Evolutionary conservation across 92 coral and sea anemone genomes (phyloP), one percentile per base, ranked within the genome.

Genomic region (Actinostola sp.): DNA sequence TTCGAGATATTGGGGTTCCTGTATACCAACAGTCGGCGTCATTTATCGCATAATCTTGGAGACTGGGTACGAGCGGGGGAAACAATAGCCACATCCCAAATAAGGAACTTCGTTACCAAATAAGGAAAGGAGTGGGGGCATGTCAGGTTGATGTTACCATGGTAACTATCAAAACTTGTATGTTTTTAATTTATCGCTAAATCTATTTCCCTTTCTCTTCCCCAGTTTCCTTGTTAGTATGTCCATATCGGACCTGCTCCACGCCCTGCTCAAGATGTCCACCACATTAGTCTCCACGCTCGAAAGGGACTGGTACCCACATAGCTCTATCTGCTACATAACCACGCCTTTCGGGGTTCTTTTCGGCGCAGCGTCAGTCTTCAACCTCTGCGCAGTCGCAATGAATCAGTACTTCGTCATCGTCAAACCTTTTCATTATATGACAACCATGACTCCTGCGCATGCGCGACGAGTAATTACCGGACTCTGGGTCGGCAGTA

Each of bases 331-430:
- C 29, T 93, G 98, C 65, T 93, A 93, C 86, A 70, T 93, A 41
- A 93, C 98, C 50, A 89, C 98, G 21, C 98, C 98, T 19, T 93
- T 87, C 27, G 98, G 98, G 0, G 98, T 93, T 42, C 89, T 93
- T 13, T 93, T 93, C 52, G 97, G 97, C 24, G 97, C 97, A 23
- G 97, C 96, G 45, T 86, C 97, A 0, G 97, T 92, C 72, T 87
- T 92, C 67, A 92, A 90, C 71, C 81, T 92, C 39, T 89, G 96
- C 74, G 92, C 97, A 67, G 97, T 92, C 67, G 97, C 97, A 43
- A 48, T 92, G 46, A 89, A 90, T 21, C 97, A 90, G 58, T 92
- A 83, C 57, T 84, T 92, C 51, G 86, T 89, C 38, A 92, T 92
- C 32, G 86, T 87, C 39, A 84, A 80, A 43, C 96, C 97, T 13